Evolutionary conservation across 2,888 invertebrate genomes (phyloP).

Genomic region (Noctua janthe): DNA sequence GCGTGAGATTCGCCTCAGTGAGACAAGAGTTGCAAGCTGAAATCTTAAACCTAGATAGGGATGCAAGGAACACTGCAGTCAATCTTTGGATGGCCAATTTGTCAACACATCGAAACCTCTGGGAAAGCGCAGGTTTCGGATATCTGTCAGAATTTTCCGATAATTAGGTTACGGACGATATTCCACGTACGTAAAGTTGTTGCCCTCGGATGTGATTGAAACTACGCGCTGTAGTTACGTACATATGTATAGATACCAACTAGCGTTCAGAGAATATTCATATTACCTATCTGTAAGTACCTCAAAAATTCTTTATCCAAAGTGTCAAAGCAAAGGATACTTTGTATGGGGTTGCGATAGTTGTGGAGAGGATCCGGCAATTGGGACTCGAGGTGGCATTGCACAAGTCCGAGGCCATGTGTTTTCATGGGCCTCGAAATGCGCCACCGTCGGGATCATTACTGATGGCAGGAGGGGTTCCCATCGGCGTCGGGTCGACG

Average conservation of each 20-base stretch:
- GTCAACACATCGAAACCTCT: background rate
- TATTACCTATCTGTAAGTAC: background rate
- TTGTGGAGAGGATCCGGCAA: too few species aligned
- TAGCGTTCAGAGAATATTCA: background rate
- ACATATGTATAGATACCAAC: background rate
- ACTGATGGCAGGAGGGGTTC: too few species aligned
- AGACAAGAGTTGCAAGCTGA: background rate
- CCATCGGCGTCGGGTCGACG: too few species aligned
- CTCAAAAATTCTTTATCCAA: background rate
- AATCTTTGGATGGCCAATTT: background rate
- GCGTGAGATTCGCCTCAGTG: background rate
- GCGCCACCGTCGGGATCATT: too few species aligned
- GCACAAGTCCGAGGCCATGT: too few species aligned
- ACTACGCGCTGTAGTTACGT: background rate
- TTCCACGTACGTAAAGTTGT: conserved; percentile 6
- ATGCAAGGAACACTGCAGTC: background rate
- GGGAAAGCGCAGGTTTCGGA: background rate
- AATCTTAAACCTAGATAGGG: background rate
- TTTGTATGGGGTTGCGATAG: too few species aligned
- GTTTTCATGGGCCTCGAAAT: too few species aligned
- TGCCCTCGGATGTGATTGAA: conserved; percentile 5
- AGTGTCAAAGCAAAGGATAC: background rate
- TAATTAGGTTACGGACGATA: conserved; percentile 26
- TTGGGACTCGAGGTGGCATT: too few species aligned
- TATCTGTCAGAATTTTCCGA: conserved; percentile 19